Percentiles rank a stretch among this genome's conserved stretches.
phyloP scores from a whole-genome alignment of 2,888 invertebrate species.

The Neoscelio sp. region DNA sequence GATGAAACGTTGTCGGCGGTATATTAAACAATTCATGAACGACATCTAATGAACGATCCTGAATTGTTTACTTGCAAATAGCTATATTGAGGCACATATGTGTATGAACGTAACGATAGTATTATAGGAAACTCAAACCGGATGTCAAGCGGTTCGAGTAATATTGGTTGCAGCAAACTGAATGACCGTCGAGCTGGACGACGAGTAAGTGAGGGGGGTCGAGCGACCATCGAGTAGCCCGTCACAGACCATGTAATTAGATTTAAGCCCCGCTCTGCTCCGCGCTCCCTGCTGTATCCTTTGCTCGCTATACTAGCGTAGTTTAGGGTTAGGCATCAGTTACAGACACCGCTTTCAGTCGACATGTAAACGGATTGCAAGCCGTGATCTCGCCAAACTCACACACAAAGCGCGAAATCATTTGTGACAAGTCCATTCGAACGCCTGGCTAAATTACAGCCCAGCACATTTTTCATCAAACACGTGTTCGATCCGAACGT shows the following conservation, averaged over 20 bases:
- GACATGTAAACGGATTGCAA: slow-evolving; percentile 70
- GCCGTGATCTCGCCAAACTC: slow-evolving; percentile 60
- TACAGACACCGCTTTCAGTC: slow-evolving; percentile 72
- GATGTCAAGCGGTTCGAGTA: slow-evolving; percentile 74
- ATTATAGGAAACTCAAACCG: slow-evolving; percentile 73
- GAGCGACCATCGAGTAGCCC: slow-evolving; percentile 77
- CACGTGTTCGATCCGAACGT: slow-evolving; percentile 5
- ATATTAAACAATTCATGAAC: slow-evolving; percentile 56
- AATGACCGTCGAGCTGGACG: slow-evolving; percentile 72
- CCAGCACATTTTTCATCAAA: slow-evolving; percentile 37
- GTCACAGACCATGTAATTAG: slow-evolving; percentile 82
- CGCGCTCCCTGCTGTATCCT: slow-evolving; percentile 64
- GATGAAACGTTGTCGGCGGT: slow-evolving; percentile 33
- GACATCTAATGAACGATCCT: slow-evolving; percentile 41
- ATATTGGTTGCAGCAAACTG: slow-evolving; percentile 75
- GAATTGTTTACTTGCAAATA: slow-evolving; percentile 58
- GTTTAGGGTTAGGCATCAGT: slow-evolving; percentile 75
- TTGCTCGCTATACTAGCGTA: slow-evolving; percentile 59
- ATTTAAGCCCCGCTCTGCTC: slow-evolving; percentile 76
- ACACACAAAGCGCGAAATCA: slow-evolving; percentile 65
- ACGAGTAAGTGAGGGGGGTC: slow-evolving; percentile 62
- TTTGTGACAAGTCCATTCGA: slow-evolving; percentile 64
- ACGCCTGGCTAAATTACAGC: slow-evolving; percentile 56
- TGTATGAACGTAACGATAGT: slow-evolving; percentile 53
- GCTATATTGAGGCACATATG: slow-evolving; percentile 46